Evolutionary conservation across 2,888 invertebrate species (phyloP).

Genomic region (Odontomyia ornata): DNA sequence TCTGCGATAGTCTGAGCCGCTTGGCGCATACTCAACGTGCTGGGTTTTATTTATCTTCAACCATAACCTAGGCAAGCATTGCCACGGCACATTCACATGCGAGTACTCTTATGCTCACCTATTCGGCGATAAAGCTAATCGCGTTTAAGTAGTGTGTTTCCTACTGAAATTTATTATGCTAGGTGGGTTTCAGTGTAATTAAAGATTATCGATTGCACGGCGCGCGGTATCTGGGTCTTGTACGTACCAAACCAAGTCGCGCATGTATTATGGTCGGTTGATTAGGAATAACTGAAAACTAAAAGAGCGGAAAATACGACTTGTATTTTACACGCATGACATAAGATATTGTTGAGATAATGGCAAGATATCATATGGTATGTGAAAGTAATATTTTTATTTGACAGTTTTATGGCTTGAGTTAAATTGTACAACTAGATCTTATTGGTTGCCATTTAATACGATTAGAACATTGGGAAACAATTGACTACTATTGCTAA

Average conservation of each 20-base stretch:
- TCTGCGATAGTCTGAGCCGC: neutral
- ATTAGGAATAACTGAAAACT: neutral
- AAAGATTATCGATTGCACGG: conserved; percentile 16
- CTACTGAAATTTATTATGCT: conserved; percentile 20
- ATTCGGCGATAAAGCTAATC: conserved; percentile 16
- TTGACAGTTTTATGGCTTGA: neutral
- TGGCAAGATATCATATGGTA: neutral
- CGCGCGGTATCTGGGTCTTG: neutral
- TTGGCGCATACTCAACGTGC: neutral
- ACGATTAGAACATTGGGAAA: too few relatives aligned
- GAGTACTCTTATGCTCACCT: too few relatives aligned
- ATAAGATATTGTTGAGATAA: neutral
- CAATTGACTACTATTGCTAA: too few relatives aligned
- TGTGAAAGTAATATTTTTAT: neutral
- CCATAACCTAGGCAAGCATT: neutral
- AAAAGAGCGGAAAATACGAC: neutral
- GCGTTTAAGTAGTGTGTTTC: neutral
- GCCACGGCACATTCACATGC: neutral
- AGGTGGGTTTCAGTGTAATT: conserved; percentile 4
- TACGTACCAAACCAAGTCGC: neutral
- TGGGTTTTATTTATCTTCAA: neutral
- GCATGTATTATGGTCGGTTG: neutral
- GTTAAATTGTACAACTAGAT: too few relatives aligned
- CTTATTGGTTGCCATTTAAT: too few relatives aligned
- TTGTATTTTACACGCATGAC: neutral